phyloP scores from a whole-genome alignment of 2,113 vertebrate species.

The Ailurus styani region DNA sequence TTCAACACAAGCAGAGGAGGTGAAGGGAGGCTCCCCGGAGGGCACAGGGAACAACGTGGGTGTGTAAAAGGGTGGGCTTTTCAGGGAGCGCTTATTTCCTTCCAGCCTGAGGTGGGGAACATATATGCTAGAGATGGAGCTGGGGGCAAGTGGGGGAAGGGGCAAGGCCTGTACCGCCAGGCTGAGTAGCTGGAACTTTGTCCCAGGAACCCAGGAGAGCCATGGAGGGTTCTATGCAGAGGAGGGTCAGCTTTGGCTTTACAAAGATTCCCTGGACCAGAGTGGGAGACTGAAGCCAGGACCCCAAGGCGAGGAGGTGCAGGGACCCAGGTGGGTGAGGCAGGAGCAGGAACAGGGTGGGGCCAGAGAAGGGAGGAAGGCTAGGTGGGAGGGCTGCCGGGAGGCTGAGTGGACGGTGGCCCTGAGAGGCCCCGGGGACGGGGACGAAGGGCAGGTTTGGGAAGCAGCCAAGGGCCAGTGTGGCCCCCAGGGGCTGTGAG shows the following conservation, averaged over 20 bases:
- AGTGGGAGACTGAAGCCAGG: background rate
- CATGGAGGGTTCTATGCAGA: background rate
- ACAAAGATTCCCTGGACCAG: background rate
- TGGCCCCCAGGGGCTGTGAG: background rate
- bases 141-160: background rate
- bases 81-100: background rate
- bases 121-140: background rate
- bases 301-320: background rate
- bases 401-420: background rate
- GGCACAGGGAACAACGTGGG: background rate
- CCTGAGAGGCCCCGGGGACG: background rate
- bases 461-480: background rate
- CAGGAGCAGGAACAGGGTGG: background rate
- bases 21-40: background rate
- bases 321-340: background rate
- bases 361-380: background rate
- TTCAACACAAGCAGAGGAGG: background rate
- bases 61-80: background rate
- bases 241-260: background rate
- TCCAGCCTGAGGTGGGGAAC: background rate
- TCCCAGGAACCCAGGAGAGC: background rate
- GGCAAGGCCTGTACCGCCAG: background rate
- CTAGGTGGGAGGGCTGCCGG: fast-evolving
- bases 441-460: background rate
- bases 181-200: background rate